A percentile compares a stretch with the other conserved stretches of the same genome.
These are phyloP conservation scores for Dasypus novemcinctus DNA, from an alignment of 2,113 vertebrate species.

Conservation along the genomic window DNA sequence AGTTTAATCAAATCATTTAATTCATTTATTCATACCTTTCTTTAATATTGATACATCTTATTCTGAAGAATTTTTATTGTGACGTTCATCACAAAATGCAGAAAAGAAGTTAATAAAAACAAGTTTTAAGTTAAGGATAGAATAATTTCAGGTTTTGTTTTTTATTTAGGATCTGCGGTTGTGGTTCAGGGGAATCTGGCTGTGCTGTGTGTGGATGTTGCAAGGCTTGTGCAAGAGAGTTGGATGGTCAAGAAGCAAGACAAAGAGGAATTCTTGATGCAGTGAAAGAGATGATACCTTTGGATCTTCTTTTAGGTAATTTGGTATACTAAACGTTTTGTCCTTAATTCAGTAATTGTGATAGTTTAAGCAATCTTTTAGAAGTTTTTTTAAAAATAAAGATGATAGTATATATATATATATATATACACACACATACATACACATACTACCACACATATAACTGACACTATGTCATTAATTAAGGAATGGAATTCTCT, in stretches of 20 bases:
- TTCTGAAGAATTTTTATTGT: constrained; percentile 4
- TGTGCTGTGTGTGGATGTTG: constrained; percentile 98
- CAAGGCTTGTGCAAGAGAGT: constrained; percentile 97
- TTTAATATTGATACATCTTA: not conserved
- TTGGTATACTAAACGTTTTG: not conserved
- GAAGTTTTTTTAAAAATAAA: not conserved
- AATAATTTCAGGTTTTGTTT: not conserved
- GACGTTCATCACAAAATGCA: not conserved
- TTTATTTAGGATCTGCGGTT: constrained; percentile 94
- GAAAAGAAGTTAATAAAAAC: not conserved
- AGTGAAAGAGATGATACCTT: constrained; percentile 99
- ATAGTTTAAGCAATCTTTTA: not conserved
- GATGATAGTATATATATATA: not conserved
- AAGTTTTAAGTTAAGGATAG: not conserved
- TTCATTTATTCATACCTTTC: not conserved
- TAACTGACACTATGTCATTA: not conserved
- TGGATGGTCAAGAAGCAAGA: constrained; percentile 97
- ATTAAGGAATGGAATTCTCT: not conserved
- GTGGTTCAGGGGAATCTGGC: constrained; percentile 98
- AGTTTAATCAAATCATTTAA: not conserved
- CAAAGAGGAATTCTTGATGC: constrained; percentile 99
- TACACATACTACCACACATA: not conserved
- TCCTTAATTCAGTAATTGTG: not conserved
- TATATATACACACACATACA: not conserved
- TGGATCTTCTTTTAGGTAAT: constrained; percentile 96